Evolutionary conservation across 2,888 invertebrate species (phyloP).

Genomic region (Xestia sexstrigata): DNA sequence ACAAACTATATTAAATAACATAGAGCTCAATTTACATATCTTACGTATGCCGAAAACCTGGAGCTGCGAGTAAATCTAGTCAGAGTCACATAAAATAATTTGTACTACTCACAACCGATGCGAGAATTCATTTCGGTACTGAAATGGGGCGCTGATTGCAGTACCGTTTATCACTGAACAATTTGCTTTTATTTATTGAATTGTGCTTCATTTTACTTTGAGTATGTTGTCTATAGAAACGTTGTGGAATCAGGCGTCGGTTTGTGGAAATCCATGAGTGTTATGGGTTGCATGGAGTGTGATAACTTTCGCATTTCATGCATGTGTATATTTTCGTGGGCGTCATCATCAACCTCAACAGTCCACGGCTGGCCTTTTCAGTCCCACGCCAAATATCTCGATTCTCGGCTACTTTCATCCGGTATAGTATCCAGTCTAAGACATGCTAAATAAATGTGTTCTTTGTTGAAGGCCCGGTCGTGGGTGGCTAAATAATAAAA

Average conservation of each 20-base stretch:
- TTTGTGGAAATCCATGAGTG: neutral
- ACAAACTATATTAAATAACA: slow-evolving; percentile 51
- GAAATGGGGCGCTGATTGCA: slow-evolving; percentile 74
- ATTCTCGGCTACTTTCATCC: too few species aligned
- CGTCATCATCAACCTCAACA: too few species aligned
- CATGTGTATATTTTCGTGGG: neutral
- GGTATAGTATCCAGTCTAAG: too few species aligned
- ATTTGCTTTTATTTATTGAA: slow-evolving; percentile 57
- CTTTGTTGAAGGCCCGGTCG: too few species aligned
- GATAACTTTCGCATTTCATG: neutral
- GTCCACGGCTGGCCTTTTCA: too few species aligned
- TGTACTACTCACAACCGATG: slow-evolving; percentile 20
- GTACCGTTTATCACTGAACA: slow-evolving; percentile 59
- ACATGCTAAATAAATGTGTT: too few species aligned
- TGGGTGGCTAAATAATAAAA: too few species aligned
- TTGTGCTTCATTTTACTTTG: slow-evolving; percentile 10
- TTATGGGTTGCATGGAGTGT: neutral
- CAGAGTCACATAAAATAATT: slow-evolving; percentile 31
- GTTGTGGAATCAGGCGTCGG: neutral
- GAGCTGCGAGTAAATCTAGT: slow-evolving; percentile 17
- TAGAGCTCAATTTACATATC: slow-evolving; percentile 44
- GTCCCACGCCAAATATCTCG: too few species aligned
- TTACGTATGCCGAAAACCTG: slow-evolving; percentile 44
- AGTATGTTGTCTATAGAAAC: neutral
- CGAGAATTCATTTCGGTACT: slow-evolving; percentile 75